These are phyloP conservation scores for Hipparchia sbordonii DNA, from an alignment of 2,888 invertebrate species.

Conservation along the genomic window DNA sequence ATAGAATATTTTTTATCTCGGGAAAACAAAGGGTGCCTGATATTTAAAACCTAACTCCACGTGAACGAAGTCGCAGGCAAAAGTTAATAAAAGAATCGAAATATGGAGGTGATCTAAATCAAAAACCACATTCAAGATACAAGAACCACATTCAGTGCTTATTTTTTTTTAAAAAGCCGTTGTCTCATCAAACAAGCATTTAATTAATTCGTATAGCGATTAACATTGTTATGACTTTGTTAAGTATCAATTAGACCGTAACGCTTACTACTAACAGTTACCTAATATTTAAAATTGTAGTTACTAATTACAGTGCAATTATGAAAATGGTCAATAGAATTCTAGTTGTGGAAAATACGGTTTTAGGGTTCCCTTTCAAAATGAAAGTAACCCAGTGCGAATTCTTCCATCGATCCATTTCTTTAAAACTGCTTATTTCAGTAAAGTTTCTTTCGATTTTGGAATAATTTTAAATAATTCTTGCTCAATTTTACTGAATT, in stretches of 20 bases:
- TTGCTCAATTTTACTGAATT: too few relatives aligned
- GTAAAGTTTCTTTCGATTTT: too few relatives aligned
- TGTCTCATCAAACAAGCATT: background rate
- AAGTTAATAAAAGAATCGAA: too few relatives aligned
- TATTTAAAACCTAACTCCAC: too few relatives aligned
- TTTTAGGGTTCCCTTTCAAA: background rate
- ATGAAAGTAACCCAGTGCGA: too few relatives aligned
- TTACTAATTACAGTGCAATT: background rate
- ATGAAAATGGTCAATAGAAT: background rate
- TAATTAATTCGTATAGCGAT: slow-evolving; percentile 2
- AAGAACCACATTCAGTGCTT: background rate
- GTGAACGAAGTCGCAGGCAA: too few relatives aligned
- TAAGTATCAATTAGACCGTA: slow-evolving; percentile 10
- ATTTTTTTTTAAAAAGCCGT: background rate
- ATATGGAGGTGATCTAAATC: too few relatives aligned
- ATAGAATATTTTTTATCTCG: too few relatives aligned
- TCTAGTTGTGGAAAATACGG: background rate
- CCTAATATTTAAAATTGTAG: background rate
- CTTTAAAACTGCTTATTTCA: too few relatives aligned
- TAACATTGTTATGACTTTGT: background rate
- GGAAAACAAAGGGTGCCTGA: too few relatives aligned
- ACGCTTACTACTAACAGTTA: background rate
- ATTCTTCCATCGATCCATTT: too few relatives aligned
- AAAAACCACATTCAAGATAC: background rate
- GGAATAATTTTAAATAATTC: too few relatives aligned